Conservation (phyloP, 2,797 vertebrate species). For the Geotrypetes seraphini region DNA sequence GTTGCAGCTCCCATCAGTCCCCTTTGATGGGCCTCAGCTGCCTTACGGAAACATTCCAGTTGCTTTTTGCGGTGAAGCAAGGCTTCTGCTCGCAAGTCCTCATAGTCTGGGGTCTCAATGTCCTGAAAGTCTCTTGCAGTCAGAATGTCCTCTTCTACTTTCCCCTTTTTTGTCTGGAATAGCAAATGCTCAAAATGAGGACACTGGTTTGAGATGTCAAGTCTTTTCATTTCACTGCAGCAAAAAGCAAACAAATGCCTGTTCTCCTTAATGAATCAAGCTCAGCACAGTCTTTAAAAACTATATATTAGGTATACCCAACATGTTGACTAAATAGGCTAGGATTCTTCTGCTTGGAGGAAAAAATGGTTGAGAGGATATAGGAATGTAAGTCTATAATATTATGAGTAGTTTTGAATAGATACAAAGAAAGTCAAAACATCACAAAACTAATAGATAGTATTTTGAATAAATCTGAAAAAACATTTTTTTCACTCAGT, state of each 20-base stretch:
- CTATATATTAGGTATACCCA: too few species aligned
- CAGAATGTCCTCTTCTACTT: slow-evolving; percentile 38
- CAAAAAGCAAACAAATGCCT: neutral
- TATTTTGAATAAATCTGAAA: too few species aligned
- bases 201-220: neutral
- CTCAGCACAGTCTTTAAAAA: too few species aligned
- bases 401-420: too few species aligned
- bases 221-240: neutral
- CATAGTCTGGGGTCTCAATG: slow-evolving; percentile 76
- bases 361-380: too few species aligned
- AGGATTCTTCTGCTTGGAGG: too few species aligned
- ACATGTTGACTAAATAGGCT: too few species aligned
- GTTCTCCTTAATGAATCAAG: too few species aligned
- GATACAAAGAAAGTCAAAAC: too few species aligned
- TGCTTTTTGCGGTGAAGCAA: slow-evolving; percentile 72
- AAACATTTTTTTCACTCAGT: too few species aligned
- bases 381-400: too few species aligned
- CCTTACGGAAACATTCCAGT: slow-evolving; percentile 77
- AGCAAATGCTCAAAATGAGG: slow-evolving; percentile 1
- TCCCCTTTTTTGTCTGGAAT: slow-evolving; percentile 39
- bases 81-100: slow-evolving; percentile 87
- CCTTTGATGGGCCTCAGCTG: slow-evolving; percentile 78
- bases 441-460: too few species aligned
- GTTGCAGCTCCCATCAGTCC: slow-evolving; percentile 82
- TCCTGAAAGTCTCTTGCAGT: slow-evolving; percentile 66